Conservation (phyloP, 1,140 invertebrate genomes). For the Cotesia glomerata region DNA sequence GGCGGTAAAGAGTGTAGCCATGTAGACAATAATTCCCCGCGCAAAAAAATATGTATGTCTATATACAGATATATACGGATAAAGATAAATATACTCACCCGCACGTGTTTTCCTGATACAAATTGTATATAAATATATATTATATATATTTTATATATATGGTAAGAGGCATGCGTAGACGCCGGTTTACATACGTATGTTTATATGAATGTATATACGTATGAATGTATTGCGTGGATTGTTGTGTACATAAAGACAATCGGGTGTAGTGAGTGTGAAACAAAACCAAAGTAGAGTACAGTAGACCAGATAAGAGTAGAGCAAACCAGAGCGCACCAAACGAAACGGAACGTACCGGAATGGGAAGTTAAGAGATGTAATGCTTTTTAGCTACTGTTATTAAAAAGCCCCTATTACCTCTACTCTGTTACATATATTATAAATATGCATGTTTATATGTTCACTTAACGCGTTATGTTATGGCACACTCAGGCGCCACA, state of each 20-base stretch:
- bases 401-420: background rate
- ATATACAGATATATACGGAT: background rate
- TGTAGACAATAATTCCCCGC: conserved; percentile 9
- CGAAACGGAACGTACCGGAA: conserved; percentile 38
- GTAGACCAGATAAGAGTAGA: conserved; percentile 31
- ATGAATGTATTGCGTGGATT: conserved; percentile 44
- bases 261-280: conserved; percentile 43
- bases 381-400: background rate
- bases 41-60: background rate
- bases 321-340: conserved; percentile 38
- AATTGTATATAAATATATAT: background rate
- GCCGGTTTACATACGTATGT: conserved; percentile 22
- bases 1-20: background rate
- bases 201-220: background rate
- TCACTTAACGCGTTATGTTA: conserved; percentile 11
- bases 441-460: conserved; percentile 1
- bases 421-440: conserved; percentile 22
- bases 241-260: conserved; percentile 41
- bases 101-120: conserved; percentile 12
- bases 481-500: conserved; percentile 9
- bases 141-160: background rate
- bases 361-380: conserved; percentile 6
- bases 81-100: background rate
- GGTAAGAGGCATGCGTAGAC: conserved; percentile 27
- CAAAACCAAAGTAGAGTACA: conserved; percentile 50